phyloP scores from a whole-genome alignment of 2,797 vertebrate species.

The Sitta carolinensis region DNA sequence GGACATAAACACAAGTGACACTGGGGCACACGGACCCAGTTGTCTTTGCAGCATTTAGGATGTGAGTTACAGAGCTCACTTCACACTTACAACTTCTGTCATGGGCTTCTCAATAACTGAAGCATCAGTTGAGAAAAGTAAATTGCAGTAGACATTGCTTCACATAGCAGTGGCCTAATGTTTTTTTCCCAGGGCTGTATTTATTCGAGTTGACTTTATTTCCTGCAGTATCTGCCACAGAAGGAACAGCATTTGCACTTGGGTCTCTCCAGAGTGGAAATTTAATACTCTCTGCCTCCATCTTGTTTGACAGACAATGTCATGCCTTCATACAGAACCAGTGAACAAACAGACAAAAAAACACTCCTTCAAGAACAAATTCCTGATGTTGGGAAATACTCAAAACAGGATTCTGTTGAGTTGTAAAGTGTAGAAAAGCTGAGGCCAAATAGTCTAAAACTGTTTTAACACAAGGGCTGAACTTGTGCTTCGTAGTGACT shows the following conservation, averaged over 20 bases:
- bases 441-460: not conserved
- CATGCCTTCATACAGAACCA: not conserved
- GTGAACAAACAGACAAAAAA: not conserved
- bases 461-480: not conserved
- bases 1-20: not conserved
- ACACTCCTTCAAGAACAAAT: not conserved
- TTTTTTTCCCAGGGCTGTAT: not conserved
- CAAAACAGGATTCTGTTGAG: not conserved
- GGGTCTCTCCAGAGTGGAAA: not conserved
- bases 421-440: not conserved
- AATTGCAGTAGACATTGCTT: not conserved
- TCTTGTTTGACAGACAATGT: not conserved
- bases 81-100: not conserved
- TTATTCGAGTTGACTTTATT: not conserved
- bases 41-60: not conserved
- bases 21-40: not conserved
- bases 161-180: not conserved
- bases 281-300: not conserved
- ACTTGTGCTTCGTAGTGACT: not conserved
- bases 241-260: not conserved
- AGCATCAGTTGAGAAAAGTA: not conserved
- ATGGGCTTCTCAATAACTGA: not conserved
- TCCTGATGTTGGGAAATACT: not conserved
- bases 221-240: not conserved
- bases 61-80: constrained; percentile 13